phyloP scores from a whole-genome alignment of 2,797 vertebrate species.

The Sciaenops ocellatus region DNA sequence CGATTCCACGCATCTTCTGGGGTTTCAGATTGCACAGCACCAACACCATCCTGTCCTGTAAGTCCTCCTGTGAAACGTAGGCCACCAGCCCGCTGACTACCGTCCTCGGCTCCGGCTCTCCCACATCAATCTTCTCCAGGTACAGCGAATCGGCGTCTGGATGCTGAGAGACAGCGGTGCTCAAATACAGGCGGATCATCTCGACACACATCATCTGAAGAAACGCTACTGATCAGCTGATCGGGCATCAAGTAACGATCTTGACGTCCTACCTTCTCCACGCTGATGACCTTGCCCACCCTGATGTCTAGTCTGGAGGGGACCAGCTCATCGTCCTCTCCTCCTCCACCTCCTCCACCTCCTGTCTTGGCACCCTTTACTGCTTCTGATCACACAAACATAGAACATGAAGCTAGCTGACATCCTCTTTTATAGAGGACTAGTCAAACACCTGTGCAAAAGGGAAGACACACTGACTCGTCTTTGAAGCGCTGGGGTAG shows the following conservation, averaged over 20 bases:
- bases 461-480: slow-evolving; percentile 84
- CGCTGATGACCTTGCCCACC: slow-evolving; percentile 92
- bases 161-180: slow-evolving; percentile 82
- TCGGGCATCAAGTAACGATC: background rate
- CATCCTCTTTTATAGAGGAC: background rate
- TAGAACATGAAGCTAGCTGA: background rate
- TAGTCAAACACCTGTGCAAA: background rate
- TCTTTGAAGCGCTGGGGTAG: slow-evolving; percentile 90
- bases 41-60: slow-evolving; percentile 93
- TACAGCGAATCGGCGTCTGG: slow-evolving; percentile 95
- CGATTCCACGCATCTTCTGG: slow-evolving; percentile 97
- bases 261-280: slow-evolving; percentile 89
- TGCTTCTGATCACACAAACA: slow-evolving; percentile 81
- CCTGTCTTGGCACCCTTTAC: slow-evolving; percentile 87
- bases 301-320: slow-evolving; percentile 95
- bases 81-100: slow-evolving; percentile 97
- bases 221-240: background rate
- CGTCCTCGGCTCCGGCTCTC: slow-evolving; percentile 91
- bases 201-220: background rate
- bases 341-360: slow-evolving; percentile 66
- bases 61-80: slow-evolving; percentile 89
- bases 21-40: slow-evolving; percentile 96
- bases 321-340: slow-evolving; percentile 86
- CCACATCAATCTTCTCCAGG: slow-evolving; percentile 95
- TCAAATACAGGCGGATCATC: background rate